Evolutionary conservation across 2,113 vertebrate genomes (phyloP).

Genomic region (Pygoscelis antarcticus): DNA sequence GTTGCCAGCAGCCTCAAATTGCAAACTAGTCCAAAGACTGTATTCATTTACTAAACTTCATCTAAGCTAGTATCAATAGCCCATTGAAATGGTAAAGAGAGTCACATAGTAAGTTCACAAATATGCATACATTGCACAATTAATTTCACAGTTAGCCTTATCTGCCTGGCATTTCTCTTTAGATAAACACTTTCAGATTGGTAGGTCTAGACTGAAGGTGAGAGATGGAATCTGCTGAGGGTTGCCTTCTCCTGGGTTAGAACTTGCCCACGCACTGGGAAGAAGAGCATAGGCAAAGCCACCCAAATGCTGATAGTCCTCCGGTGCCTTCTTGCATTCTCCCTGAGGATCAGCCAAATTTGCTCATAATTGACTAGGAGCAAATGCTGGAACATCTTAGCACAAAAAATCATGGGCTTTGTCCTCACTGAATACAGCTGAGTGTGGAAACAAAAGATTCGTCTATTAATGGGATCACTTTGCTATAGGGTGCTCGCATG

Average conservation of each 20-base stretch:
- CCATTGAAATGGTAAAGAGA: background rate
- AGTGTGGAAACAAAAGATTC: background rate
- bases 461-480: background rate
- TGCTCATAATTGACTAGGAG: background rate
- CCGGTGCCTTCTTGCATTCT: background rate
- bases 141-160: background rate
- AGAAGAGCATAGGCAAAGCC: background rate
- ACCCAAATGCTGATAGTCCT: background rate
- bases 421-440: background rate
- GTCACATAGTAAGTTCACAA: background rate
- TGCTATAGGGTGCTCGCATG: background rate
- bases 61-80: background rate
- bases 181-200: background rate
- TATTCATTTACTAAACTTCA: conserved; percentile 30
- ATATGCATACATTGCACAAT: background rate
- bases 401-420: background rate
- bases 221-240: background rate
- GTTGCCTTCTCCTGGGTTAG: background rate
- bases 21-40: conserved; percentile 14
- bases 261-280: background rate
- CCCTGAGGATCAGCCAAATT: background rate
- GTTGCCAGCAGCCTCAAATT: conserved; percentile 31
- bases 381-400: background rate
- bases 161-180: background rate
- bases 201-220: background rate